Percentiles rank a stretch among this genome's conserved stretches.
phyloP scores from a whole-genome alignment of 2,797 vertebrate genomes.

The Muscicapa comitata region DNA sequence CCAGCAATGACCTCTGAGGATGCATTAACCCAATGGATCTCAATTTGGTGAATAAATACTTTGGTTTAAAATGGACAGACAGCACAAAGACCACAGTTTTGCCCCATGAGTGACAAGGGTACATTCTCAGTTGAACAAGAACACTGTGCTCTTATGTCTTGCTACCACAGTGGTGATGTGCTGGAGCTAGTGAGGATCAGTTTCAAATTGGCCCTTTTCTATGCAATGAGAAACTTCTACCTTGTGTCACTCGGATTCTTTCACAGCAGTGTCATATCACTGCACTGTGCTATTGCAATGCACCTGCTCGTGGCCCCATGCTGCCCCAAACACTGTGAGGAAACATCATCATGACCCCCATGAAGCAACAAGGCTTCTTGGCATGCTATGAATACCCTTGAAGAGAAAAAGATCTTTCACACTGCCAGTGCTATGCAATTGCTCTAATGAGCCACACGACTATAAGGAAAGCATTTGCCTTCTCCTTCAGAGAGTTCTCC shows the following conservation, averaged over 20 bases:
- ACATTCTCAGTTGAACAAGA: background rate
- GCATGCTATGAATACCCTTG: background rate
- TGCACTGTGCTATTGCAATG: background rate
- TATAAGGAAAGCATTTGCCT: constrained; percentile 14
- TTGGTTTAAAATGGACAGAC: background rate
- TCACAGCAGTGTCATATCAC: background rate
- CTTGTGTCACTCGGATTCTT: background rate
- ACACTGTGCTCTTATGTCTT: background rate
- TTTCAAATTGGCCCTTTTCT: constrained; percentile 6
- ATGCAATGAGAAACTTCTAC: background rate
- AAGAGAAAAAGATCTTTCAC: background rate
- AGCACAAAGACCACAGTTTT: background rate
- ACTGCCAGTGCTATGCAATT: background rate
- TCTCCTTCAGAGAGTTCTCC: background rate
- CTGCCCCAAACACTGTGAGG: background rate
- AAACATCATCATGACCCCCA: background rate
- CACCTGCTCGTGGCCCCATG: background rate
- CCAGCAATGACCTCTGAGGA: background rate
- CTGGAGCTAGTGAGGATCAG: background rate
- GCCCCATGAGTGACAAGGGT: background rate
- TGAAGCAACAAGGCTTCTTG: constrained; percentile 7
- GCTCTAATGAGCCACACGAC: background rate
- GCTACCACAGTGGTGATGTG: background rate
- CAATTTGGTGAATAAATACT: background rate
- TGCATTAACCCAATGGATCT: background rate